These are phyloP conservation scores for Fulica atra DNA, from an alignment of 2,113 vertebrate species.

Conservation along the genomic window DNA sequence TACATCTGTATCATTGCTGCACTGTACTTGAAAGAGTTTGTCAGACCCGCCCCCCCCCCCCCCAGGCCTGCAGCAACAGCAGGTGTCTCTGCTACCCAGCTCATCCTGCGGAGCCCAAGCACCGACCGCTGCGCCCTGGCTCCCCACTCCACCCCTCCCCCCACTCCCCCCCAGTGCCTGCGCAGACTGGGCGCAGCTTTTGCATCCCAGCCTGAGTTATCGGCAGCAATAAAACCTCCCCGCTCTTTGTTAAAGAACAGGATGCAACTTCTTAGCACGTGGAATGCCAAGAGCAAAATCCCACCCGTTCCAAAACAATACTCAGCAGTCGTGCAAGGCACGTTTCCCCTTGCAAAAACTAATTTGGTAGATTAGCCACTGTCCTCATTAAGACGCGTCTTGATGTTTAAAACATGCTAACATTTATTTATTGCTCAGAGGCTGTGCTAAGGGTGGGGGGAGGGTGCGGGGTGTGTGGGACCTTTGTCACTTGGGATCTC, in stretches of 20 bases:
- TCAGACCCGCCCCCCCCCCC: no score
- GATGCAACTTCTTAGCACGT: rapidly evolving
- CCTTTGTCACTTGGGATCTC: not conserved
- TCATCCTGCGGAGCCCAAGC: not conserved
- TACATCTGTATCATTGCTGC: no score
- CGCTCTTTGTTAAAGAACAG: no score
- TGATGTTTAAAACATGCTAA: not conserved
- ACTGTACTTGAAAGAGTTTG: rapidly evolving
- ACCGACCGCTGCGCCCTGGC: not conserved
- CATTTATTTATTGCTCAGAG: not conserved
- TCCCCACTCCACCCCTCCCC: no score
- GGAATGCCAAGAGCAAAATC: not conserved
- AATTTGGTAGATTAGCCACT: not conserved
- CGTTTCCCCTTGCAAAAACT: not conserved
- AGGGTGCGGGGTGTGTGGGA: no score
- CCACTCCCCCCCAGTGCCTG: no score
- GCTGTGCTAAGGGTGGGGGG: not conserved
- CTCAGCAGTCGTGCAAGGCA: rapidly evolving
- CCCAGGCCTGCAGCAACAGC: not conserved
- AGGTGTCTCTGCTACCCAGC: slow-evolving; percentile 20
- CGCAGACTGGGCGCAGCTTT: no score
- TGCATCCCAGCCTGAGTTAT: rapidly evolving
- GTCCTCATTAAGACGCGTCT: not conserved
- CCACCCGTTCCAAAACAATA: not conserved
- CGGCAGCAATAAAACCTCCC: rapidly evolving